Conservation (phyloP, 2,888 invertebrate genomes). For the Microdon myrmicae region DNA sequence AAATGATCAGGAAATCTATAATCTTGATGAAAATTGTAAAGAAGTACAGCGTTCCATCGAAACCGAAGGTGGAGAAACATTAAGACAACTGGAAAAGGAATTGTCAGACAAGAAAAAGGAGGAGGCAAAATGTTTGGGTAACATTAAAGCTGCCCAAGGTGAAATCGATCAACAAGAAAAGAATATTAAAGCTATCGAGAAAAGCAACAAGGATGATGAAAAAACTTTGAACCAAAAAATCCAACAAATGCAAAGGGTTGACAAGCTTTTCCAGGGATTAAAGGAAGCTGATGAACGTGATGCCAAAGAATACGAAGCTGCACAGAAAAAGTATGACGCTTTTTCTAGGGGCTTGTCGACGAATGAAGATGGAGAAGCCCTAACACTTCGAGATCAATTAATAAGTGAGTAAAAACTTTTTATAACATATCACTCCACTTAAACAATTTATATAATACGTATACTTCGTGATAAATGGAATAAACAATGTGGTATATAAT, state of each 20-base stretch:
- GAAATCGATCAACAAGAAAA: conserved; percentile 76
- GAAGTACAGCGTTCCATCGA: conserved; percentile 75
- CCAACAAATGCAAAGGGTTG: conserved; percentile 71
- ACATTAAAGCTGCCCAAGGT: conserved; percentile 74
- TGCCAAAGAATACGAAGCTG: conserved; percentile 74
- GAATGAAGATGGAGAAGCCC: conserved; percentile 80
- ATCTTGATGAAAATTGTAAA: conserved; percentile 71
- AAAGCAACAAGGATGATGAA: conserved; percentile 76
- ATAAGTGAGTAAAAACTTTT: conserved; percentile 71
- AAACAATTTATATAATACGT: no score
- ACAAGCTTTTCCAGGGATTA: conserved; percentile 75
- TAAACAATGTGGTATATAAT: no score
- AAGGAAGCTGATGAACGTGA: conserved; percentile 76
- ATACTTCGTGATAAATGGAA: no score
- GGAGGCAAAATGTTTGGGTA: conserved; percentile 75
- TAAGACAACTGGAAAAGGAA: conserved; percentile 74
- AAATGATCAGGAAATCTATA: conserved; percentile 69
- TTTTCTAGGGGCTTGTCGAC: conserved; percentile 84
- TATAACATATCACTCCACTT: no score
- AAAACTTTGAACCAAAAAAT: conserved; percentile 72
- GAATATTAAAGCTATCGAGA: conserved; percentile 74
- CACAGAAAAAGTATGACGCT: conserved; percentile 85
- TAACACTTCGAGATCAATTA: conserved; percentile 89
- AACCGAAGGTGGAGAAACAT: conserved; percentile 73
- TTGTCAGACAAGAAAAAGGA: conserved; percentile 73